Base-by-base conservation (phyloP, 2,797 vertebrate genomes). In the Prunella strophiata region DNA sequence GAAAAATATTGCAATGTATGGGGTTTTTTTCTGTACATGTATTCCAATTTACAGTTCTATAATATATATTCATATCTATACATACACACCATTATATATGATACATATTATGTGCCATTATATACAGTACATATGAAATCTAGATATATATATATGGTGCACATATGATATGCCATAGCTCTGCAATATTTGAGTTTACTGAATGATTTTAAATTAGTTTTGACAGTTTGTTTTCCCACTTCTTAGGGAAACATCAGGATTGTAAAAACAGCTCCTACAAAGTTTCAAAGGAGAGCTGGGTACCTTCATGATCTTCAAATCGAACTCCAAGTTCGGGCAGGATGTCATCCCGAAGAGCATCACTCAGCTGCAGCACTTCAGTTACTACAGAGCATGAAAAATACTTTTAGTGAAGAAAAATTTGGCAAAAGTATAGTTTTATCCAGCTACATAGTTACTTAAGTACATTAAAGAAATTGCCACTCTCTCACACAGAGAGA, bases 231-330 rank as follows among this genome's bases (percentile, higher is more conserved):
- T 73, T 86, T 78, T n/a, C 34, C 17, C 16, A 81, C 13, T 68
- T 48, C 16, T 81, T 36, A 78, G 32, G 42, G 48, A 88, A 96
- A 75, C 4, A 91, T 30, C 9, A 87, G n/a, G 51, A 55, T 50
- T 48, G 36, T 42, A 58, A 72, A 68, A 93, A 10, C 27, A 88
- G 48, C 43, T 80, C 7, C 55, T 76, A 73, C 15, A 70, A 83
- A 73, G 47, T 23, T 91, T 19, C 29, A 80, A 36, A 45, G 83
- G 22, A 55, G 32, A 48, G 88, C 1, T 47, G 62, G 20, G 40
- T 97, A 99, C 99, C 99, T 98, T 99, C 99, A 18, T 99, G 99
- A 81, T 99, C 99, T 85, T 99, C 99, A 61, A 99, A 98, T 30
- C 99, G 98, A 88, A 99, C 99, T 7, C 99, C 99, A 1, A 99